Percentiles rank a stretch among this genome's conserved stretches.
phyloP scores from a whole-genome alignment of 2,888 invertebrate genomes.

The Arctia plantaginis region DNA sequence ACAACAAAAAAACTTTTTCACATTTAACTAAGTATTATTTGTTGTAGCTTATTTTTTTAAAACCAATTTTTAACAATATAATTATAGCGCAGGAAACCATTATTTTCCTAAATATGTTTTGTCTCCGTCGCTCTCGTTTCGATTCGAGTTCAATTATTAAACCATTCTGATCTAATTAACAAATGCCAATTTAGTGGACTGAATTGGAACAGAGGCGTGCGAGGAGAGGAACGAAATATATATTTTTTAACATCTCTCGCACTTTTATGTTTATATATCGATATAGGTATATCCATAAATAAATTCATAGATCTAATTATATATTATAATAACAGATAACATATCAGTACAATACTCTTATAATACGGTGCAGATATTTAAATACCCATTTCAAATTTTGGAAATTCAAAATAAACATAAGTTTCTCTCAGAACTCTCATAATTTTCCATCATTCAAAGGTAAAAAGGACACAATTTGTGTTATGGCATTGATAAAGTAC shows the following conservation, averaged over 20 bases:
- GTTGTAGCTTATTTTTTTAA: constrained; percentile 12
- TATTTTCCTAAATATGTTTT: constrained; percentile 33
- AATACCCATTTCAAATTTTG: too few species aligned
- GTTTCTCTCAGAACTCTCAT: too few species aligned
- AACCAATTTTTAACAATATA: constrained; percentile 18
- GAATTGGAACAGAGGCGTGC: constrained; percentile 46
- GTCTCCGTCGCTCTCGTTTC: constrained; percentile 40
- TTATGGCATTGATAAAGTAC: too few species aligned
- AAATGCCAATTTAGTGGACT: constrained; percentile 68
- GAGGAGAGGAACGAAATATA: constrained; percentile 37
- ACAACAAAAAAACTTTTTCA: too few species aligned
- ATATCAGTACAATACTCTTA: too few species aligned
- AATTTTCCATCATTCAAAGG: too few species aligned
- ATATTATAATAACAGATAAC: not conserved
- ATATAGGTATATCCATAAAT: not conserved
- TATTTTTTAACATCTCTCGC: not conserved
- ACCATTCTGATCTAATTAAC: constrained; percentile 72
- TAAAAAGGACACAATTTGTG: too few species aligned
- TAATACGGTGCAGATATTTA: too few species aligned
- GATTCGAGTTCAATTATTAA: constrained; percentile 63
- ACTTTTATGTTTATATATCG: not conserved
- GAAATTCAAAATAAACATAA: too few species aligned
- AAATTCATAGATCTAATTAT: too few species aligned
- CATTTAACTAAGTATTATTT: too few species aligned
- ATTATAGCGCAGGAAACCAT: constrained; percentile 21